phyloP scores from a whole-genome alignment of 1,140 invertebrate species.

The Archegozetes longisetosus region DNA sequence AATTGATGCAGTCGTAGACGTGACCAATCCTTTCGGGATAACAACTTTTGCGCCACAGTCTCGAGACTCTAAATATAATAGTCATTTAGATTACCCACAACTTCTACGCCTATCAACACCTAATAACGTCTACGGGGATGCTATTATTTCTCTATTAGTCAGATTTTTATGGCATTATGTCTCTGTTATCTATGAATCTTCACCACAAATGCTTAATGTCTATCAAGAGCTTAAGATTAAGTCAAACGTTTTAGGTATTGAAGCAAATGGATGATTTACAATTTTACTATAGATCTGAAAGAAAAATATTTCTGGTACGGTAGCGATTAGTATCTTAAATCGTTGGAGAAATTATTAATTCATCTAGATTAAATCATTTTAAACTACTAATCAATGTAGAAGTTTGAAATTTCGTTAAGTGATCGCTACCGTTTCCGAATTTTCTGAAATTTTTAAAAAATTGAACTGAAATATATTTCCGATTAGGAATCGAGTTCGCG shows the following conservation, averaged over 20 bases:
- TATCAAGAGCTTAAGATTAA: conserved; percentile 21
- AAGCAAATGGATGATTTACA: too few species aligned
- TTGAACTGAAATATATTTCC: too few species aligned
- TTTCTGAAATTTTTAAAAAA: too few species aligned
- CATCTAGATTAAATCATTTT: too few species aligned
- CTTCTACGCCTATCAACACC: conserved; percentile 25
- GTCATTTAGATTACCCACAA: conserved; percentile 21
- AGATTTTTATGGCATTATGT: conserved; percentile 25
- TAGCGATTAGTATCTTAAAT: too few species aligned
- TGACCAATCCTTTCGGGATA: conserved; percentile 21
- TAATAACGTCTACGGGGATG: conserved; percentile 21
- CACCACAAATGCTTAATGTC: conserved; percentile 20
- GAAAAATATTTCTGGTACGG: too few species aligned
- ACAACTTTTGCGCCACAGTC: conserved; percentile 23
- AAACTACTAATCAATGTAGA: too few species aligned
- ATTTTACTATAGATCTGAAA: too few species aligned
- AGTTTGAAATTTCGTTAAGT: too few species aligned
- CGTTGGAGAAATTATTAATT: too few species aligned
- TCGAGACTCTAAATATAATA: conserved; percentile 19
- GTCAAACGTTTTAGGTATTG: conserved; percentile 16
- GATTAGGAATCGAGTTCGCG: too few species aligned
- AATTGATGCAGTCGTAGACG: conserved; percentile 18
- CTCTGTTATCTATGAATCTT: conserved; percentile 22
- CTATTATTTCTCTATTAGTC: conserved; percentile 21
- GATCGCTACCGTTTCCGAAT: too few species aligned